Conservation (phyloP, 2,888 invertebrate species). For the Drosophila mimetica region DNA sequence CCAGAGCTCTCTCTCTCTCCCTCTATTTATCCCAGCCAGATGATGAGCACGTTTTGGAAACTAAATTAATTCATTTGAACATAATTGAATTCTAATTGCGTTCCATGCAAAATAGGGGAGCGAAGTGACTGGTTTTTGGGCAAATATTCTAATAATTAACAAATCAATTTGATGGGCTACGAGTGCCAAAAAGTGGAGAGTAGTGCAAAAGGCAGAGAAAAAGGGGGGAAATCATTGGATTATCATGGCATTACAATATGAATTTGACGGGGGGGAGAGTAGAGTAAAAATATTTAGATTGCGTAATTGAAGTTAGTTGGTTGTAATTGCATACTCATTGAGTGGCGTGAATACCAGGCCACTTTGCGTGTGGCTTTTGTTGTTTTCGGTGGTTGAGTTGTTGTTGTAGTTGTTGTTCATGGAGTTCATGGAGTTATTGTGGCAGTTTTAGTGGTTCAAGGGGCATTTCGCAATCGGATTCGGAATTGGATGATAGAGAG, state of each 20-base stretch:
- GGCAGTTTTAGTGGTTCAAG: slow-evolving; percentile 41
- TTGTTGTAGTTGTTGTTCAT: slow-evolving; percentile 54
- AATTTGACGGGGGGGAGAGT: slow-evolving; percentile 11
- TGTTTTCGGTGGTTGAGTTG: slow-evolving; percentile 48
- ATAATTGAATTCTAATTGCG: slow-evolving; percentile 72
- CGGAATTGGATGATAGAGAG: slow-evolving; percentile 32
- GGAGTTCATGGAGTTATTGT: slow-evolving; percentile 47
- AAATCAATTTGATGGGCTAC: slow-evolving; percentile 64
- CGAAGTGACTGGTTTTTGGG: slow-evolving; percentile 26
- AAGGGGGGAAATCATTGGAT: slow-evolving; percentile 13
- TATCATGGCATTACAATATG: slow-evolving; percentile 35
- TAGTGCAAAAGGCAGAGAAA: slow-evolving; percentile 5
- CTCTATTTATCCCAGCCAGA: slow-evolving; percentile 31
- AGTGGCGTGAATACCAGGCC: slow-evolving; percentile 84
- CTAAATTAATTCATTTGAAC: slow-evolving; percentile 66
- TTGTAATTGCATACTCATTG: slow-evolving; percentile 83
- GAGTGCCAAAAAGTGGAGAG: slow-evolving; percentile 43
- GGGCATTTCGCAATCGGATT: neutral
- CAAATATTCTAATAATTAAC: slow-evolving; percentile 62
- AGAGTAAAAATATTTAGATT: slow-evolving; percentile 45
- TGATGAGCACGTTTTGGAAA: slow-evolving; percentile 41
- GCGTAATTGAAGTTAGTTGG: slow-evolving; percentile 45
- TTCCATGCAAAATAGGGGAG: slow-evolving; percentile 30
- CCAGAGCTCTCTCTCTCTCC: neutral
- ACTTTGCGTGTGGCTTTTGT: slow-evolving; percentile 78